Conservation (phyloP, 2,888 invertebrate species). For the Melipona bicolor region DNA sequence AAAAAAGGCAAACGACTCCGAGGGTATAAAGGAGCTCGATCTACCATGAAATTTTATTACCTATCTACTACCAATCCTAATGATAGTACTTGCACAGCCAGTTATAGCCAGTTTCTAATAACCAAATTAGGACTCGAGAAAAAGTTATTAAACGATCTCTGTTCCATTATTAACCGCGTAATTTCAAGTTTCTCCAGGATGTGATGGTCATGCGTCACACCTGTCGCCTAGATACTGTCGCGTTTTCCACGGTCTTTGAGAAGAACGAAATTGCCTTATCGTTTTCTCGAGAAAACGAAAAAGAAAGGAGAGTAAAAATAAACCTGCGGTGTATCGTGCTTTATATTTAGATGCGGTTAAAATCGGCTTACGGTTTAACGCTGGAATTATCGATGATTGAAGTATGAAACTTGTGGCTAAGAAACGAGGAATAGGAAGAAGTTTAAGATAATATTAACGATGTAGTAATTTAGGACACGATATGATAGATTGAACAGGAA, state of each 20-base stretch:
- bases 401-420: too few relatives aligned
- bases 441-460: too few relatives aligned
- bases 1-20: conserved; percentile 10
- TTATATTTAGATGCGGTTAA: not conserved
- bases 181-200: not conserved
- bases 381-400: too few relatives aligned
- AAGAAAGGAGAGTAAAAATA: not conserved
- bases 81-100: not conserved
- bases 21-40: conserved; percentile 11
- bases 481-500: too few relatives aligned
- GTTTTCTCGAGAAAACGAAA: not conserved
- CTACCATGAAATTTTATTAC: conserved; percentile 26
- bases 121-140: conserved; percentile 3
- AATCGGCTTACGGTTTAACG: too few relatives aligned
- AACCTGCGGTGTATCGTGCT: not conserved
- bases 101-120: conserved; percentile 15
- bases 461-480: too few relatives aligned
- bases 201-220: not conserved
- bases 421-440: too few relatives aligned
- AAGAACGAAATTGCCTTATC: not conserved
- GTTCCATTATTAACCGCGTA: not conserved
- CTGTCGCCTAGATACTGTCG: not conserved
- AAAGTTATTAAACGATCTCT: not conserved
- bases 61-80: conserved; percentile 12
- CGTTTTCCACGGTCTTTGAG: not conserved